Base-by-base conservation (phyloP, 2,113 vertebrate species). In the Muntiacus muntjak region DNA sequence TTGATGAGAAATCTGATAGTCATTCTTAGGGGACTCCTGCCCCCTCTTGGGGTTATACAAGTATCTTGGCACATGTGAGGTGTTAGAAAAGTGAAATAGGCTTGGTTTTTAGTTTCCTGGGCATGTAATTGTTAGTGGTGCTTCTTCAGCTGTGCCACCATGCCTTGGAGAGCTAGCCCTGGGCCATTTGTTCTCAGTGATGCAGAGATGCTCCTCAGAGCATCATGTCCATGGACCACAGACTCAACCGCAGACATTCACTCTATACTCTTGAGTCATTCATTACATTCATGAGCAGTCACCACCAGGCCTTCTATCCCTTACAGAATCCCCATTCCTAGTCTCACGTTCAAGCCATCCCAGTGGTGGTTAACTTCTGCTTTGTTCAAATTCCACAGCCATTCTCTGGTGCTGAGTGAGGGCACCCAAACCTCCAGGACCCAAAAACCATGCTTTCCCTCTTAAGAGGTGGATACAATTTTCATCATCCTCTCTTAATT, bases 331-430 rank as follows among this genome's bases (percentile, higher is more conserved):
- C 6, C 33, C 54, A 40, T 12, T 33, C 62, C 62, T 33, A 3
- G 74, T 58, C 50, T 60, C 6, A 4, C 0, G 0, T 5, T 3
- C 23, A 16, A 1, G 1, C 30, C n/a, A 15, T 25, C 45, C 57
- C 30, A 19, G 21, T 2, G 1, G 8, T 17, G 23, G 30, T 25
- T 74, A 28, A 1, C 11, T 23, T 67, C 26, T 36, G 57, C 25
- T 55, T 36, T 40, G 4, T 76, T 40, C 76, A 33, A 21, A 43
- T 50, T 78, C 30, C 21, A 54, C 36, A 83, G 5, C 12, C 30
- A 36, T 5, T 76, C 71, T 25, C 28, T 45, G 26, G 11, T 5
- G 19, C 26, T 52, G 14, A 87, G 52, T 4, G 9, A 16, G 60
- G 50, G 30, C 1, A 0, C 25, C 40, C 36, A 43, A 1, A 45